Percentiles rank a stretch among this genome's conserved stretches.
Evolutionary conservation across 2,113 vertebrate genomes (phyloP).

Genomic region (Nansenia antarctica): DNA sequence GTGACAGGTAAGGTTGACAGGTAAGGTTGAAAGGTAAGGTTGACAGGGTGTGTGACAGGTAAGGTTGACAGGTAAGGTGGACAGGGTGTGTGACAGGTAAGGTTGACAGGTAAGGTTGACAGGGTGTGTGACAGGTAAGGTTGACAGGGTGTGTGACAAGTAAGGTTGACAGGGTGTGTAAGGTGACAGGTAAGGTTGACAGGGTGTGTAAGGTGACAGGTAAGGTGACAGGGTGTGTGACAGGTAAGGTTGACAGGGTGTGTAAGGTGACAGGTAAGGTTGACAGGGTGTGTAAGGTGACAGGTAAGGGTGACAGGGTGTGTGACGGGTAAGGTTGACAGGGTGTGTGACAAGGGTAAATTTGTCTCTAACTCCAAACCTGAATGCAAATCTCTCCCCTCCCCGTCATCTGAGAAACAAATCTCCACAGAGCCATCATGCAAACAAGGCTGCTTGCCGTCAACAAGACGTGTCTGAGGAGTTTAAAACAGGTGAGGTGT

Average conservation of each 20-base stretch:
- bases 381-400: conserved; percentile 67
- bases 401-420: conserved; percentile 67
- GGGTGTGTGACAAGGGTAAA: background rate
- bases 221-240: too few species aligned
- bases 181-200: background rate
- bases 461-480: background rate
- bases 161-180: background rate
- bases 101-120: background rate
- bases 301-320: background rate
- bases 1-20: background rate
- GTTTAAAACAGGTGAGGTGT: background rate
- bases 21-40: too few species aligned
- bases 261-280: background rate
- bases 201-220: too few species aligned
- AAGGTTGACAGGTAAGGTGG: background rate
- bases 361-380: conserved; percentile 25
- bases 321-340: background rate
- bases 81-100: background rate
- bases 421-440: conserved; percentile 67
- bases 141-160: background rate
- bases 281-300: background rate
- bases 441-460: conserved; percentile 52
- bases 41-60: too few species aligned
- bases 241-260: background rate
- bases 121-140: background rate